These are phyloP conservation scores for Silurus lanzhouensis DNA, from an alignment of 2,797 vertebrate species.

Conservation along the genomic window DNA sequence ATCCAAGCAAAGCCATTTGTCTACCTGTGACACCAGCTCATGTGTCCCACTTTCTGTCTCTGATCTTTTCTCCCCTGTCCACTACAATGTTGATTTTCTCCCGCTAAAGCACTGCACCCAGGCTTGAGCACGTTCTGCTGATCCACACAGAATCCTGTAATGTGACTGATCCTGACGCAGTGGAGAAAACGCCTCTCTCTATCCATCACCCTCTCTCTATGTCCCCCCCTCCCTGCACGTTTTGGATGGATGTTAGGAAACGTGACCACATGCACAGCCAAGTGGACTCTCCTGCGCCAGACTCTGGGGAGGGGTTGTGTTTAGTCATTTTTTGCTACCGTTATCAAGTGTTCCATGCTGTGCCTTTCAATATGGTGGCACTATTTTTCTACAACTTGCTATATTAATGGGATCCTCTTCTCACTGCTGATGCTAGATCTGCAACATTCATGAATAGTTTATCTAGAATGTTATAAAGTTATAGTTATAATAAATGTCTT, in stretches of 20 bases:
- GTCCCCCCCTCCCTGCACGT: neutral
- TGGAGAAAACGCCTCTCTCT: constrained; percentile 29
- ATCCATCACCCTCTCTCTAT: constrained; percentile 26
- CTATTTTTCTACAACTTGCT: neutral
- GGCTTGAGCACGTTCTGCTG: constrained; percentile 50
- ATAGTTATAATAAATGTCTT: too few relatives aligned
- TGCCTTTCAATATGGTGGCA: constrained; percentile 8
- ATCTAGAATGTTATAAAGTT: neutral
- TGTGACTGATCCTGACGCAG: constrained; percentile 57
- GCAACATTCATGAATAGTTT: neutral
- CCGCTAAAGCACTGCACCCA: constrained; percentile 26
- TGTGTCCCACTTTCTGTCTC: constrained; percentile 3
- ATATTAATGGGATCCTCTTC: neutral
- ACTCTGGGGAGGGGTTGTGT: constrained; percentile 32
- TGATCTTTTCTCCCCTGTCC: constrained; percentile 19
- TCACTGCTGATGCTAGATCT: neutral
- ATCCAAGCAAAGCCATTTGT: neutral
- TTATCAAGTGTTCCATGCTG: constrained; percentile 30
- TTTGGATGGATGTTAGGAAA: constrained; percentile 50
- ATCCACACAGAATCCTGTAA: constrained; percentile 48
- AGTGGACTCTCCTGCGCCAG: constrained; percentile 42
- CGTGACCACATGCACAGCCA: constrained; percentile 49
- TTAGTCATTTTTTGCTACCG: constrained; percentile 28
- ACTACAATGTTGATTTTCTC: constrained; percentile 34
- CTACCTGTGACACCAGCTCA: constrained; percentile 1